Evolutionary conservation across 2,113 vertebrate genomes (phyloP).

Genomic region (Syrrhaptes paradoxus): DNA sequence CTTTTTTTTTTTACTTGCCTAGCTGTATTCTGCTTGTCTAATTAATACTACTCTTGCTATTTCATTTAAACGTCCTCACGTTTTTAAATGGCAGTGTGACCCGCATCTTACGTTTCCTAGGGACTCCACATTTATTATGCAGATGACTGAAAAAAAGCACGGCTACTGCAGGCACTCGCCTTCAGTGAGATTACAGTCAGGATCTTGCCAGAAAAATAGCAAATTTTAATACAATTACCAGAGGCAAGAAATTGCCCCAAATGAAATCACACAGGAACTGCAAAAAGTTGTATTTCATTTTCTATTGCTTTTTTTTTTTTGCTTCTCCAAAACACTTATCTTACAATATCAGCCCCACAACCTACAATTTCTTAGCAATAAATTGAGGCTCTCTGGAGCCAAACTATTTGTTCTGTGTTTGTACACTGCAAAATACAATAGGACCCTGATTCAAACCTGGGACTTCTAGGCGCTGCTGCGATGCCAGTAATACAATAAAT

Average conservation of each 20-base stretch:
- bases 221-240: not conserved
- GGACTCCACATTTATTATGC: not conserved
- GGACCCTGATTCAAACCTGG: not conserved
- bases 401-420: not conserved
- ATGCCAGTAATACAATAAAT: not conserved
- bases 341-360: not conserved
- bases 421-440: not conserved
- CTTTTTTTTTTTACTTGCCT: not conserved
- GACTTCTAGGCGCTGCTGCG: not conserved
- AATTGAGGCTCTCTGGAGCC: not conserved
- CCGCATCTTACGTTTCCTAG: not conserved
- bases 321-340: not conserved
- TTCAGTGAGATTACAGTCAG: not conserved
- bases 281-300: not conserved
- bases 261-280: not conserved
- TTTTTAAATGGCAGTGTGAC: not conserved
- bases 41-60: not conserved
- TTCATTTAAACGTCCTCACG: not conserved
- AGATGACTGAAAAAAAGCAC: not conserved
- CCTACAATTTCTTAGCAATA: not conserved
- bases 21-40: not conserved
- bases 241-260: not conserved
- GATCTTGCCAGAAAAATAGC: not conserved
- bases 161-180: not conserved
- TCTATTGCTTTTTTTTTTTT: not conserved